Conservation (phyloP, 1,140 invertebrate species). For the Argopecten irradians region DNA sequence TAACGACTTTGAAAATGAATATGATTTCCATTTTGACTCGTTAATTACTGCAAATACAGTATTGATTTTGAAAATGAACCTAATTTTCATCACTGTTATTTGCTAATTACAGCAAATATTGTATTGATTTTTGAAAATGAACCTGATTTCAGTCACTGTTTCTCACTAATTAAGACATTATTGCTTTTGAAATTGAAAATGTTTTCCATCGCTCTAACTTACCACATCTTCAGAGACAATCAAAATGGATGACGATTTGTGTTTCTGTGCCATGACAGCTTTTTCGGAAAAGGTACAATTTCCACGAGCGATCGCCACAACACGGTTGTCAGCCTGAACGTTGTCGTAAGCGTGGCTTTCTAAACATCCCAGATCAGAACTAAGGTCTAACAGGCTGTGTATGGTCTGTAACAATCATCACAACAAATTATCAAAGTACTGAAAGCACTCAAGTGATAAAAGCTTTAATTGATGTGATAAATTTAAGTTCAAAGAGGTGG, state of each 20-base stretch:
- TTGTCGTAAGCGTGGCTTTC: constrained; percentile 30
- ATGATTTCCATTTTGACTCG: no score
- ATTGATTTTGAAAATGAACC: no score
- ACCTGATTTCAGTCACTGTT: no score
- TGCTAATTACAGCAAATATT: no score
- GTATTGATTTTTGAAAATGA: no score
- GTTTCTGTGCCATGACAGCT: constrained; percentile 56
- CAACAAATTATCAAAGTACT: no score
- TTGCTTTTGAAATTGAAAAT: no score
- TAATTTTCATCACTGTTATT: no score
- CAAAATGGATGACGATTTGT: constrained; percentile 53
- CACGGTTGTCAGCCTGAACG: background rate
- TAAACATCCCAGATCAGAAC: constrained; percentile 33
- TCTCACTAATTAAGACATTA: no score
- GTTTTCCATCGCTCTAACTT: constrained; percentile 32
- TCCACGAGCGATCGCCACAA: constrained; percentile 63
- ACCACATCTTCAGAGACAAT: constrained; percentile 50
- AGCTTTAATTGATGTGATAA: background rate
- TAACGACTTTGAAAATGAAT: no score
- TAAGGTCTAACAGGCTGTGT: constrained; percentile 29
- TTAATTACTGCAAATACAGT: no score
- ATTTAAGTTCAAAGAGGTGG: background rate
- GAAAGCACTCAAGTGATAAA: background rate
- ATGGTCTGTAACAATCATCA: background rate
- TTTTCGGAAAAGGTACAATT: constrained; percentile 70